These are phyloP conservation scores for Trachelipus rathkii DNA, from an alignment of 1,140 invertebrate species.

Conservation along the genomic window DNA sequence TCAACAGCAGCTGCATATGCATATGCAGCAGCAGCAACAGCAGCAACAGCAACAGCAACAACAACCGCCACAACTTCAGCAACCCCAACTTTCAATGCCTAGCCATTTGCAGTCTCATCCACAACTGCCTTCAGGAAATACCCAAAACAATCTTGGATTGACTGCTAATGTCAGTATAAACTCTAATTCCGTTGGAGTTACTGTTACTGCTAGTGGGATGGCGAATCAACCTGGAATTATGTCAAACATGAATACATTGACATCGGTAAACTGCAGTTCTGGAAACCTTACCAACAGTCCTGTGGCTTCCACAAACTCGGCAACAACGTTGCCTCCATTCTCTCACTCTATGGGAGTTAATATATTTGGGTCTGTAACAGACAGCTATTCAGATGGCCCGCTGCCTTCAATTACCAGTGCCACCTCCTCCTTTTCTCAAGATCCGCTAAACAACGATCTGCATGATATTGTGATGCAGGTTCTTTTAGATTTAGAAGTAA, in stretches of 20 bases:
- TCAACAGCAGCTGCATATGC: not conserved
- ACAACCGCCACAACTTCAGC: not conserved
- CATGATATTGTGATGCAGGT: conserved; percentile 6
- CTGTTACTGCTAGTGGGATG: not conserved
- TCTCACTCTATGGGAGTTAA: conserved; percentile 2
- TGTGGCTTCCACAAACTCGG: not conserved
- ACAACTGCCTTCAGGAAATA: not conserved
- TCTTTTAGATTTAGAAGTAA: not conserved
- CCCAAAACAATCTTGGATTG: not conserved
- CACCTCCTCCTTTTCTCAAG: conserved; percentile 1
- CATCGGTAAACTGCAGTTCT: not conserved
- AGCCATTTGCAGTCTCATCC: conserved; percentile 9
- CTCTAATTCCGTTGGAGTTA: not conserved
- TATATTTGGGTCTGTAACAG: not conserved
- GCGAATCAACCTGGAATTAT: not conserved
- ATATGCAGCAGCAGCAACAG: not conserved
- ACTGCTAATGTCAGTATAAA: not conserved
- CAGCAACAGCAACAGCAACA: not conserved
- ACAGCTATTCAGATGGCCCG: not conserved
- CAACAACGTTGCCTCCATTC: not conserved
- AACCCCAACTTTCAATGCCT: not conserved
- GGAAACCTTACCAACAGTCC: not conserved
- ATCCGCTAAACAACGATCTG: not conserved
- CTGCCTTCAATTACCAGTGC: not conserved
- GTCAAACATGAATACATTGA: not conserved